These are phyloP conservation scores for Ptiloglossa arizonensis DNA, from an alignment of 1,140 invertebrate species.

Conservation along the genomic window DNA sequence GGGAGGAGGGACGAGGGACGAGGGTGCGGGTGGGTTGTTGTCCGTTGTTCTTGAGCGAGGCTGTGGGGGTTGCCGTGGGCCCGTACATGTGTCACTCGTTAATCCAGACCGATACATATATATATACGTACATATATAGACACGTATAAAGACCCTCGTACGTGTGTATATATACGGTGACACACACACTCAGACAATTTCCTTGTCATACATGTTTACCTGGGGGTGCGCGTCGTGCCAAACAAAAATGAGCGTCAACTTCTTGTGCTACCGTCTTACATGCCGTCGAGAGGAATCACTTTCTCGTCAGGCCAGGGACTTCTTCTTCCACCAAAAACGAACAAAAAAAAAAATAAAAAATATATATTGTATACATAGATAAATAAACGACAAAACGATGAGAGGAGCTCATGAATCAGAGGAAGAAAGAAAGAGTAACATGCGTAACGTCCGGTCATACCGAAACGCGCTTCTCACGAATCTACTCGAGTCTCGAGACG, in stretches of 20 bases:
- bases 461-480: slow-evolving; percentile 2
- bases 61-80: slow-evolving; percentile 58
- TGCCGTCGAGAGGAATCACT: slow-evolving; percentile 58
- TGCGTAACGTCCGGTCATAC: slow-evolving; percentile 42
- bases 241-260: slow-evolving; percentile 98
- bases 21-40: slow-evolving; percentile 48
- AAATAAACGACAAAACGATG: background rate
- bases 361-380: no score
- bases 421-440: slow-evolving; percentile 49
- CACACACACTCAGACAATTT: slow-evolving; percentile 56
- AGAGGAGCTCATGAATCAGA: slow-evolving; percentile 46
- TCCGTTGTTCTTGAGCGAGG: slow-evolving; percentile 51
- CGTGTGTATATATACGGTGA: slow-evolving; percentile 36
- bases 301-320: slow-evolving; percentile 59
- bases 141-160: background rate
- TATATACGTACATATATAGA: slow-evolving; percentile 44
- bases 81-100: slow-evolving; percentile 56
- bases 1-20: slow-evolving; percentile 60
- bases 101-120: slow-evolving; percentile 25
- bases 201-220: slow-evolving; percentile 60
- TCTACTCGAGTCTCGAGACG: slow-evolving; percentile 47
- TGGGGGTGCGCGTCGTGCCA: slow-evolving; percentile 82
- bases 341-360: no score
- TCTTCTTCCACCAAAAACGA: slow-evolving; percentile 56
- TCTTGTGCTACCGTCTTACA: slow-evolving; percentile 86